Base-by-base conservation (phyloP, 2,888 invertebrate species). In the Callyntrura sp. region DNA sequence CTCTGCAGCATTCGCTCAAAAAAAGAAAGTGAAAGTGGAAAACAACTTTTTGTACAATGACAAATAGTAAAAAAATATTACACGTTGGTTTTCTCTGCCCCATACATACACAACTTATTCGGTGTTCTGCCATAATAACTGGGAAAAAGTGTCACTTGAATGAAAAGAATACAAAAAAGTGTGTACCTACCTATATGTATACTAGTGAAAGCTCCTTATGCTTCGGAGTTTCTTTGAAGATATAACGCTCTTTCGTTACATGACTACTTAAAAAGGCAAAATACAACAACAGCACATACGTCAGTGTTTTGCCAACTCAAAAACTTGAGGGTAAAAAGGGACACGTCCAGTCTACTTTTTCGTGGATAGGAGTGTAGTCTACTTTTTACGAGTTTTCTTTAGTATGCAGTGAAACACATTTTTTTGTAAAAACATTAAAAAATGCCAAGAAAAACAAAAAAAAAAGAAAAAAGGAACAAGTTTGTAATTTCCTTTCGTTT, bases 21-120 rank as follows among this genome's bases (percentile, higher is more conserved):
- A n/a, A 20, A 62, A 79, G 28, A 76, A 28, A 55, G 79, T 25
- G n/a, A 62, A 82, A 65, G 62, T 62, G 65, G 62, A 65, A 45
- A n/a, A 23, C 6, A 65, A 65, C 48, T 78, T 48, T n/a, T 51
- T 85, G 48, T 78, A 48, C 65, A 65, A 85, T 78, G 85, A 85
- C 85, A 85, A 76, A 85, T 60, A 85, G 57, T 55, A 35, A 55
- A 55, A 84, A 70, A 28, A 28, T 28, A 65, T 65, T 25, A 28
- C 12, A 28, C 25, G 28, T 1, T 65, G 25, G 25, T 28, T 14
- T 0, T 35, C 68, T 4, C 48, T n/a, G 45, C 43, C 9, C 60
- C 45, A 57, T 57, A n/a, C 35, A 20, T 23, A 20, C 57, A 60
- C 62, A 35, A 68, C 28, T 68, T n/a, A n/a, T n/a, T n/a, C n/a